Evolutionary conservation across 2,797 vertebrate species (phyloP), one percentile per base, ranked within the genome.

Genomic region (Sebastolobus altivelis): DNA sequence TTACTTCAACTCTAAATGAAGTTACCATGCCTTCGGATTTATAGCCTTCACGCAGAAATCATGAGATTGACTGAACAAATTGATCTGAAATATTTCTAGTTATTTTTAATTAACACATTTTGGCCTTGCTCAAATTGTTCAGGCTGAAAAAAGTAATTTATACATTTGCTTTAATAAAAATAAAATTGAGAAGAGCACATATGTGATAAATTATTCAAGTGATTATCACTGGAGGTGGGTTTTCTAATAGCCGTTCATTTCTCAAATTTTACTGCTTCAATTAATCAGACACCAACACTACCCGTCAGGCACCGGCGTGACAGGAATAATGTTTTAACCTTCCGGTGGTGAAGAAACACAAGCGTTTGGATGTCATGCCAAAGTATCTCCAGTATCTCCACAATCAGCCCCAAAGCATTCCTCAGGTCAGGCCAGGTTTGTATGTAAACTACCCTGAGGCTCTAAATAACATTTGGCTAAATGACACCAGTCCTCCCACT

Each of bases 321-420:
- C 1, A 49, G 3, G 10, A 72, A 18, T 16, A 77, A 67, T 79
- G 14, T n/a, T 85, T 65, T 22, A 27, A 43, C 18, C 14, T 71
- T 13, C 6, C 29, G 11, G n/a, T 40, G 46, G 49, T 54, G 20
- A 11, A 54, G 49, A 29, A 58, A 71, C 29, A 20, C 20, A 1
- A 2, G 1, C 40, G 1, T 72, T 37, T 72, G 68, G 35, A 61
- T 72, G 33, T 62, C 29, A 20, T 72, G 25, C 35, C 73, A 80
- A 13, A 54, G 20, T 22, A 54, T 54, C 20, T 54, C n/a, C 20
- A 20, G 11, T 66, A 61, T 79, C 40, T 79, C 62, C 4, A 10
- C 31, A 12, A 72, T 83, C 60, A 77, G 31, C 79, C 80, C 71
- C 9, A 9, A 33, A 82, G 81, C 65, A 58, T 73, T 65, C 86